These are phyloP conservation scores for Tadarida brasiliensis DNA, from an alignment of 2,797 vertebrate species.

Conservation along the genomic window DNA sequence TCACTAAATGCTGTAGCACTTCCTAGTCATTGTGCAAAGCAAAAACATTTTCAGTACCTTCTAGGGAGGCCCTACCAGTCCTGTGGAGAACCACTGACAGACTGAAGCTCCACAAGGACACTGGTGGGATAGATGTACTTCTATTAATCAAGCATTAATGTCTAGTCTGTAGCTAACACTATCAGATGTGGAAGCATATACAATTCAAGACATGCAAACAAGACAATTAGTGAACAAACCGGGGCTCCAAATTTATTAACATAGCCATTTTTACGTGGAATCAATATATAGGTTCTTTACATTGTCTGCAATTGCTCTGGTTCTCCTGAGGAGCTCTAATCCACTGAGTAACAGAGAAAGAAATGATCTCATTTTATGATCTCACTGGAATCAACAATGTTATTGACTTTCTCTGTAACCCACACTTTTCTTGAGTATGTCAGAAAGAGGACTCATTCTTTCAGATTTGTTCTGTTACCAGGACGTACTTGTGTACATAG, in stretches of 20 bases:
- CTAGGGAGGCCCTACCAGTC: neutral
- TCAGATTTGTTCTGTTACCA: neutral
- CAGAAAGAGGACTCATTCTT: neutral
- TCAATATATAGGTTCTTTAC: neutral
- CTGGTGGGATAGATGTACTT: neutral
- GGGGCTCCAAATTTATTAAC: neutral
- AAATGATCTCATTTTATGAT: neutral
- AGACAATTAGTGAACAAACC: neutral
- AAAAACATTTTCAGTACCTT: neutral
- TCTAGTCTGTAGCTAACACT: neutral
- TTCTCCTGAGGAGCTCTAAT: neutral
- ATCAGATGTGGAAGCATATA: neutral
- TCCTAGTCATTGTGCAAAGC: neutral
- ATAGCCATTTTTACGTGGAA: neutral
- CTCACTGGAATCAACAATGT: slow-evolving; percentile 14
- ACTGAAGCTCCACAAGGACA: neutral
- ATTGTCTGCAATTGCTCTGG: neutral
- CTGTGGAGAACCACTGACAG: neutral
- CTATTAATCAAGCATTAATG: neutral
- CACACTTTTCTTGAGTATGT: neutral
- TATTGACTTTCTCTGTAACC: neutral
- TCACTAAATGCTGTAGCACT: neutral
- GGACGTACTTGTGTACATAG: neutral
- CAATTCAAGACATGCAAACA: neutral
- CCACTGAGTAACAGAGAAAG: neutral